Evolutionary conservation across 1,140 invertebrate species (phyloP).

Genomic region (Hylyphantes graminicola): DNA sequence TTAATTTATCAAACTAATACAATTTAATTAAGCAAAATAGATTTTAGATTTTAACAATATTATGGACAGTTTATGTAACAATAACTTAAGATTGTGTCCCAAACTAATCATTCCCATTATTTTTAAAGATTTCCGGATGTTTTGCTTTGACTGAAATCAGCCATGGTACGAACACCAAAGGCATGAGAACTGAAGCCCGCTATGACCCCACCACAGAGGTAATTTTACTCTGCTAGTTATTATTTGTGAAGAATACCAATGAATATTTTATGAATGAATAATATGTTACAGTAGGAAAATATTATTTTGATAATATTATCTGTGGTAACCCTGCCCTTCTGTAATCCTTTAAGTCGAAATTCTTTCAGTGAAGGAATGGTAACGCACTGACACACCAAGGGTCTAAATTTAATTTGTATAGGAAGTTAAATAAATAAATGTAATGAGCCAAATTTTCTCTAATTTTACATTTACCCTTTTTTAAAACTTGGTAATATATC

Average conservation of each 20-base stretch:
- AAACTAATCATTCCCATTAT: neutral
- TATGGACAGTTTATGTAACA: neutral
- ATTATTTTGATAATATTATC: neutral
- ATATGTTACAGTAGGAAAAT: neutral
- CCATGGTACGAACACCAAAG: slow-evolving; percentile 93
- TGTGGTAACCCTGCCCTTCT: neutral
- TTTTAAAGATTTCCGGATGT: slow-evolving; percentile 77
- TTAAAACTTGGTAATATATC: too few relatives aligned
- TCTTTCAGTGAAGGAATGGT: too few relatives aligned
- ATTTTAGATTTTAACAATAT: neutral
- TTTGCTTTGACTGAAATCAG: slow-evolving; percentile 92
- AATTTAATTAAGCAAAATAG: neutral
- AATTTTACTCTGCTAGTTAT: slow-evolving; percentile 1
- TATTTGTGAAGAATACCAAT: neutral
- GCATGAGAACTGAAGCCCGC: slow-evolving; percentile 88
- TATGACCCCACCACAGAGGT: slow-evolving; percentile 78
- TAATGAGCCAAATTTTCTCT: too few relatives aligned
- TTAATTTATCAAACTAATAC: neutral
- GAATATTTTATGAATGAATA: neutral
- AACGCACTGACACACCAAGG: too few relatives aligned
- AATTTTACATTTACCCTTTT: too few relatives aligned
- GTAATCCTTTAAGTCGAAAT: too few relatives aligned
- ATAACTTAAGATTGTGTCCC: neutral
- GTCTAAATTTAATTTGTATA: too few relatives aligned
- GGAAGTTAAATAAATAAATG: too few relatives aligned